Percentiles rank a stretch among this genome's conserved stretches.
Evolutionary conservation across 2,888 invertebrate genomes (phyloP).

Genomic region (Zele albiditarsus): DNA sequence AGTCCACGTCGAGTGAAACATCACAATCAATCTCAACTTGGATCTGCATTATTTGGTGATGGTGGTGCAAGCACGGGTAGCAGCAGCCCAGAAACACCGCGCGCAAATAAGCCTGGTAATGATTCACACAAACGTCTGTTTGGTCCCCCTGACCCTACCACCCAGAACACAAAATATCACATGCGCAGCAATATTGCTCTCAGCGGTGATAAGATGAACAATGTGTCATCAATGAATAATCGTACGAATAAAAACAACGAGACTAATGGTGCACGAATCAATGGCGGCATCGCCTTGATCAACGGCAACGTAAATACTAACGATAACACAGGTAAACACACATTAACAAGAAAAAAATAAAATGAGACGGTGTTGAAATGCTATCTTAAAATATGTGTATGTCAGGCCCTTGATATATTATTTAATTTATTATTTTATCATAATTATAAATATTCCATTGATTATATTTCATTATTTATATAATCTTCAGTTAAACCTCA

Average conservation of each 20-base stretch:
- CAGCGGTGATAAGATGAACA: constrained; percentile 71
- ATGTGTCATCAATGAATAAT: constrained; percentile 65
- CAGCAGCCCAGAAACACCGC: constrained; percentile 64
- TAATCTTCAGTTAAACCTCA: not conserved
- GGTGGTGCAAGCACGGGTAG: constrained; percentile 52
- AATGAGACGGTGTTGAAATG: constrained; percentile 39
- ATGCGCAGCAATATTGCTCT: constrained; percentile 78
- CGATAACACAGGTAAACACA: constrained; percentile 53
- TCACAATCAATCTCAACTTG: constrained; percentile 65
- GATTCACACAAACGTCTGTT: constrained; percentile 79
- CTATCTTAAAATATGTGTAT: constrained; percentile 68
- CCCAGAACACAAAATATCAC: constrained; percentile 77
- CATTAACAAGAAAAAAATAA: constrained; percentile 33
- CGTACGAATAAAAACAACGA: constrained; percentile 55
- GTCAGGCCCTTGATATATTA: constrained; percentile 55
- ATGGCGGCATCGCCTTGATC: constrained; percentile 62
- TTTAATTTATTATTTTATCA: constrained; percentile 24
- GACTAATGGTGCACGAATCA: constrained; percentile 53
- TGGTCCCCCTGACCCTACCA: constrained; percentile 76
- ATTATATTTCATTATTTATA: constrained; percentile 11
- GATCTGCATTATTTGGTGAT: constrained; percentile 69
- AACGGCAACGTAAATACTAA: constrained; percentile 60
- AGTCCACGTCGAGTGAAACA: constrained; percentile 68
- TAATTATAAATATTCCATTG: constrained; percentile 12
- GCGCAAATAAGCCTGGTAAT: constrained; percentile 74